These are phyloP conservation scores for Microctonus aethiopoides DNA, from an alignment of 2,888 invertebrate species.

Conservation along the genomic window DNA sequence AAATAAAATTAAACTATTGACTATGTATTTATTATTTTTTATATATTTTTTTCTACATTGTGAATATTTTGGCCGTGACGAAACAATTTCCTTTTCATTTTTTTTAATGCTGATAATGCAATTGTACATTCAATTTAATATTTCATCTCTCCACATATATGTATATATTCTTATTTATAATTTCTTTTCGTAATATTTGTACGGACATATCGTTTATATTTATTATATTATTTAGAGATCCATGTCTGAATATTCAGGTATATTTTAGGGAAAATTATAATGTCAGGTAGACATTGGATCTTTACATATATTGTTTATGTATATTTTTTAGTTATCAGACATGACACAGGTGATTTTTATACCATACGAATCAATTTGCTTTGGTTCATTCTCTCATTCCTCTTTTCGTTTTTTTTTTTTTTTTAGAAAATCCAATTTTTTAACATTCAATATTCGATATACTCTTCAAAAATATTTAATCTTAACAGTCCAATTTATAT, in stretches of 20 bases:
- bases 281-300: neutral
- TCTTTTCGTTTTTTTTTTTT: neutral
- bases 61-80: neutral
- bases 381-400: neutral
- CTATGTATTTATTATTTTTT: neutral
- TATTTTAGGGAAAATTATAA: neutral
- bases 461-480: slow-evolving; percentile 4
- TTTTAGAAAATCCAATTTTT: neutral
- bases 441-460: neutral
- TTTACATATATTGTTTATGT: too few species aligned
- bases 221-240: neutral
- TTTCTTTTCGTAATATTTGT: neutral
- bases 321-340: slow-evolving; percentile 2
- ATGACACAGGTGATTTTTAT: neutral
- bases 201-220: neutral
- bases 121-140: neutral
- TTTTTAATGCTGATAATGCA: neutral
- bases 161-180: neutral
- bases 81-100: neutral
- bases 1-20: neutral
- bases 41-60: neutral
- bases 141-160: neutral
- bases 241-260: slow-evolving; percentile 2
- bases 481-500: neutral
- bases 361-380: neutral